Percentiles rank a stretch among this genome's conserved stretches.
phyloP scores from a whole-genome alignment of 2,797 vertebrate species.

The Diplodus puntazzo region DNA sequence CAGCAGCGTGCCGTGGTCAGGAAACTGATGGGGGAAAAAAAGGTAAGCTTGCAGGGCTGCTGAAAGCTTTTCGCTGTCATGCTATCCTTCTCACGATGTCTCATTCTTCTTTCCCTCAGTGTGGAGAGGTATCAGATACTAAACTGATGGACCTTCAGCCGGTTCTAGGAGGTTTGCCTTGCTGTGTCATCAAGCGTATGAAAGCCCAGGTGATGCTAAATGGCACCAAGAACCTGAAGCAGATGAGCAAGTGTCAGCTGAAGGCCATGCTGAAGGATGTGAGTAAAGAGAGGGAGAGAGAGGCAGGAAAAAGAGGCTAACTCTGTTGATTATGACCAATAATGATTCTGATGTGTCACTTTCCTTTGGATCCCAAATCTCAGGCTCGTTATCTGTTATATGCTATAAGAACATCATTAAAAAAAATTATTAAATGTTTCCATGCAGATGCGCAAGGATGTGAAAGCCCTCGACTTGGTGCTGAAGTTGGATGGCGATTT shows the following conservation, averaged over 20 bases:
- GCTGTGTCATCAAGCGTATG: constrained; percentile 58
- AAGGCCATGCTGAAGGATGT: constrained; percentile 78
- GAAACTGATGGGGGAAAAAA: constrained; percentile 50
- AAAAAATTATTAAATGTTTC: constrained; percentile 14
- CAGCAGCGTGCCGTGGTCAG: constrained; percentile 66
- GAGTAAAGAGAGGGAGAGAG: constrained; percentile 42
- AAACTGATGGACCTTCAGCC: constrained; percentile 71
- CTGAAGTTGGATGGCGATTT: constrained; percentile 57
- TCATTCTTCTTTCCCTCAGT: constrained; percentile 46
- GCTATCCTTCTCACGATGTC: not conserved
- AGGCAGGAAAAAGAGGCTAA: not conserved
- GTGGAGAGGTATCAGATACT: constrained; percentile 32
- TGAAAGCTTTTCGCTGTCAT: not conserved
- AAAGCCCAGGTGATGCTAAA: constrained; percentile 61
- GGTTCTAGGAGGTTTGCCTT: constrained; percentile 64
- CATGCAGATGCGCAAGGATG: constrained; percentile 62
- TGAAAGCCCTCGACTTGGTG: constrained; percentile 67
- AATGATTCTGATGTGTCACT: not conserved
- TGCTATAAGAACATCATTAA: not conserved
- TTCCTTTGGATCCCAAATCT: not conserved
- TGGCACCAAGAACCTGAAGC: constrained; percentile 57
- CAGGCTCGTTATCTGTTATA: not conserved
- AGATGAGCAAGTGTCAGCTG: constrained; percentile 73
- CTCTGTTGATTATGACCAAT: not conserved
- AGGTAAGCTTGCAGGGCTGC: constrained; percentile 53